Evolutionary conservation across 2,113 vertebrate species (phyloP).

Genomic region (Bagarius yarrelli): DNA sequence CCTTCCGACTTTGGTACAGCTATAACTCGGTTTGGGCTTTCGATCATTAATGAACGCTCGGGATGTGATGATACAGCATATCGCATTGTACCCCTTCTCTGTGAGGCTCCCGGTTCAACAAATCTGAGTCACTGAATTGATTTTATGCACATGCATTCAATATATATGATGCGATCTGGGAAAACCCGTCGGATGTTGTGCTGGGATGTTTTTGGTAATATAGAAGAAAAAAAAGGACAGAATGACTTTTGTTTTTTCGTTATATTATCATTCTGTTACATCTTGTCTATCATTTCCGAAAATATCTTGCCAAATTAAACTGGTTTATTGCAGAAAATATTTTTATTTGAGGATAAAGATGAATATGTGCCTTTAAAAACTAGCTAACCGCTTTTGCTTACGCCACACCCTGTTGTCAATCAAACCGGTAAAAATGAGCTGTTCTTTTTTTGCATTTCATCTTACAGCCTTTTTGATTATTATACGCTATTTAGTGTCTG

Average conservation of each 20-base stretch:
- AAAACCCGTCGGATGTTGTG: too few species aligned
- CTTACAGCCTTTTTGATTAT: not conserved
- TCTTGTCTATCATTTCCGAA: too few species aligned
- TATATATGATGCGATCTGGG: too few species aligned
- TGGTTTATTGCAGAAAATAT: too few species aligned
- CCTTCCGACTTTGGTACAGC: slow-evolving; percentile 36
- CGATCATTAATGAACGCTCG: slow-evolving; percentile 30
- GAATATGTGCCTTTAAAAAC: not conserved
- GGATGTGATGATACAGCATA: not conserved
- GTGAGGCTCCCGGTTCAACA: not conserved
- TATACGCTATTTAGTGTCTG: not conserved
- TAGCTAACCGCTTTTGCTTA: not conserved
- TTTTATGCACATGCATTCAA: too few species aligned
- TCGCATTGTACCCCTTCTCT: not conserved
- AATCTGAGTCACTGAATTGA: too few species aligned
- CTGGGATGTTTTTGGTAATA: too few species aligned
- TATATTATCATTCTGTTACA: too few species aligned
- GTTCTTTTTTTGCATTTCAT: not conserved
- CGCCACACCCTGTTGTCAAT: not conserved
- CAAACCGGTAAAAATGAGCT: not conserved
- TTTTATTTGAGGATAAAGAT: not conserved
- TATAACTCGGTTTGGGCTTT: slow-evolving; percentile 49
- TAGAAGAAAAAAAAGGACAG: too few species aligned
- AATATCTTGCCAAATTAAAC: too few species aligned
- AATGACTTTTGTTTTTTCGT: too few species aligned